Evolutionary conservation across 2,113 vertebrate species (phyloP).

Genomic region (Alectura lathami): DNA sequence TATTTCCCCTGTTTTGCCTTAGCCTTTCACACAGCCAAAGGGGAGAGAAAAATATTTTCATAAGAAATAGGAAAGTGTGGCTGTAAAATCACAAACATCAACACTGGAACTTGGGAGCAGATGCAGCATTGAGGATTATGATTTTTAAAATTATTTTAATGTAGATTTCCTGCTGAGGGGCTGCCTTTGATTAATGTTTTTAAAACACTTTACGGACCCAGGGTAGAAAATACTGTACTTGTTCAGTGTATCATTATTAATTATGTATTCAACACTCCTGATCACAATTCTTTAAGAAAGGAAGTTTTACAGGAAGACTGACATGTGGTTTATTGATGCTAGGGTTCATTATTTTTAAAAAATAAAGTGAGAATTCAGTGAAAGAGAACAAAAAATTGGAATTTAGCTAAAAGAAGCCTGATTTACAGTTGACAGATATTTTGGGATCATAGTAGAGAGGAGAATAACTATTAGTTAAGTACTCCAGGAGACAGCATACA

Average conservation of each 20-base stretch:
- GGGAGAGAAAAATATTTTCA: slow-evolving; percentile 50
- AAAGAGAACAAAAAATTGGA: background rate
- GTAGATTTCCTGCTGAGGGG: background rate
- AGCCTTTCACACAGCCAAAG: background rate
- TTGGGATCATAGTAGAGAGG: background rate
- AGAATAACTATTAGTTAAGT: background rate
- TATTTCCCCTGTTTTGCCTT: background rate
- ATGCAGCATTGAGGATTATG: background rate
- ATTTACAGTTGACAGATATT: background rate
- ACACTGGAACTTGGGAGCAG: background rate
- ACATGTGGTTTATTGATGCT: background rate
- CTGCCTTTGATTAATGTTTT: background rate
- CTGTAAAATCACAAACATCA: slow-evolving; percentile 47
- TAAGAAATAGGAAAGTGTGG: slow-evolving; percentile 5
- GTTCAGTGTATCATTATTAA: background rate
- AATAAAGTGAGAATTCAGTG: background rate
- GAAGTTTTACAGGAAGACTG: background rate
- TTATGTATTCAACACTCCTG: background rate
- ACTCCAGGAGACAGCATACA: background rate
- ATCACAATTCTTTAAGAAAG: background rate
- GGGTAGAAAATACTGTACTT: background rate
- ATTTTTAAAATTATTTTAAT: background rate
- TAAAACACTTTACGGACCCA: background rate
- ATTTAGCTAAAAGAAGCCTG: background rate
- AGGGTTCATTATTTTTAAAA: background rate